Conservation (phyloP, 2,113 vertebrate genomes). For the Austrofundulus limnaeus region DNA sequence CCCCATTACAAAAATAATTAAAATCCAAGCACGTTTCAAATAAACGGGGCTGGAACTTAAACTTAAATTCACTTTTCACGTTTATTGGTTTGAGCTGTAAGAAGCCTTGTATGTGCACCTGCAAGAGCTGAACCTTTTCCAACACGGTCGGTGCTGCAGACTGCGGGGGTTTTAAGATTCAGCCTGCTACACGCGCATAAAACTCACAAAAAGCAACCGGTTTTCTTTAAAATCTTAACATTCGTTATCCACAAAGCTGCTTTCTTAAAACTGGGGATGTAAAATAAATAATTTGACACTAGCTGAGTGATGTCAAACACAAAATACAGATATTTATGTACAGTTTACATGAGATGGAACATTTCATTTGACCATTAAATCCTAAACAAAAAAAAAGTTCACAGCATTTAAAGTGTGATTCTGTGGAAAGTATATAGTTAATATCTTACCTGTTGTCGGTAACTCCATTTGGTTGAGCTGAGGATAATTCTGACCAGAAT, state of each 20-base stretch:
- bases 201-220: conserved; percentile 38
- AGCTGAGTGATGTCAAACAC: not conserved
- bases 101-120: conserved; percentile 66
- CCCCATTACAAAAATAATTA: not conserved
- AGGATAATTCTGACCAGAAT: too few relatives aligned
- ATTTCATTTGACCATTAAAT: too few relatives aligned
- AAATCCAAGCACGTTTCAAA: not conserved
- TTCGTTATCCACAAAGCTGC: conserved; percentile 4
- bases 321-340: conserved; percentile 52
- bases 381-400: too few relatives aligned
- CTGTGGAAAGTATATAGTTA: too few relatives aligned
- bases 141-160: conserved; percentile 51
- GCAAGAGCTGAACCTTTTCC: conserved; percentile 71
- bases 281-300: not conserved
- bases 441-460: too few relatives aligned
- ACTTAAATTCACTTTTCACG: too few relatives aligned
- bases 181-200: conserved; percentile 38
- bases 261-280: not conserved
- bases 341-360: not conserved
- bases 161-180: conserved; percentile 73
- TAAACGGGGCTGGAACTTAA: not conserved
- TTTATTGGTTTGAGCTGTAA: conserved; percentile 25
- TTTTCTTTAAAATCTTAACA: not conserved
- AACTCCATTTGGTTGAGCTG: too few relatives aligned
- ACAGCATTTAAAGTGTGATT: too few relatives aligned